phyloP scores from a whole-genome alignment of 2,797 vertebrate species.

The Carduelis carduelis region DNA sequence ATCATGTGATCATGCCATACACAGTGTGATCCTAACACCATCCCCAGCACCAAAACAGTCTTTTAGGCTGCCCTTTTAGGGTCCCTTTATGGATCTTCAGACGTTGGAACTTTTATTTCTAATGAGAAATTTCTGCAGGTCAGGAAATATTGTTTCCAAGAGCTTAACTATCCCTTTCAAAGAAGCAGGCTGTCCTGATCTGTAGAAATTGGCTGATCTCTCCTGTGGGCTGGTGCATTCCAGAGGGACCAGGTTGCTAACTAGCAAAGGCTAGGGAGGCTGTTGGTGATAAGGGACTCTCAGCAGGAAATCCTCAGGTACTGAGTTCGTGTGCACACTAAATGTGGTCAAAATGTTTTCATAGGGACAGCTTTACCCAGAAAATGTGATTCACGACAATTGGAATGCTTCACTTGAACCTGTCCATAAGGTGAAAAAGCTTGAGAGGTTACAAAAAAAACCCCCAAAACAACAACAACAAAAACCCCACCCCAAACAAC shows the following conservation, averaged over 20 bases:
- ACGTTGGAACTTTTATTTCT: background rate
- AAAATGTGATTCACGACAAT: background rate
- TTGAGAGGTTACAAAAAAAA: background rate
- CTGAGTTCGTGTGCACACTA: background rate
- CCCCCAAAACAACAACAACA: background rate
- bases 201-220: background rate
- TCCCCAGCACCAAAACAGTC: background rate
- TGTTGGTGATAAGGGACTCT: background rate
- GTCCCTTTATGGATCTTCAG: background rate
- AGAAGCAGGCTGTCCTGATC: background rate
- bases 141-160: background rate
- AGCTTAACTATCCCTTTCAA: background rate
- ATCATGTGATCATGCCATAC: background rate
- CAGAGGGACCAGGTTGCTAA: background rate
- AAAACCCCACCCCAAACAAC: background rate
- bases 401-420: background rate
- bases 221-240: background rate
- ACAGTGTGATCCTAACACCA: background rate
- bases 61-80: background rate
- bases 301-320: background rate
- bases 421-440: background rate
- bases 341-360: background rate
- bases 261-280: background rate
- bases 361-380: background rate
- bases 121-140: background rate